These are phyloP conservation scores for Cepphus grylle DNA, from an alignment of 2,113 vertebrate species.

Conservation along the genomic window DNA sequence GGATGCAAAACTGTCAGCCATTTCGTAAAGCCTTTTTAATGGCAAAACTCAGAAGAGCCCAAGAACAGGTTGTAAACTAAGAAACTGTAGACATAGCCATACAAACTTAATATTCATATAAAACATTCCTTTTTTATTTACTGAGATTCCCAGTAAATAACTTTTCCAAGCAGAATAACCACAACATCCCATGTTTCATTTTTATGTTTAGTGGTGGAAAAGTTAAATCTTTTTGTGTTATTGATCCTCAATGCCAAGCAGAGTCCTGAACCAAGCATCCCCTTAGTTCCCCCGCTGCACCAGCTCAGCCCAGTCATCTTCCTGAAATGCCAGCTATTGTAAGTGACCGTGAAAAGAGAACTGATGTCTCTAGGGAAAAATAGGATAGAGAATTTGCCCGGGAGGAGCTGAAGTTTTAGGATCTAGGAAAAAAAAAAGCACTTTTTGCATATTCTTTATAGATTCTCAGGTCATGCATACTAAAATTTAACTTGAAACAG, in stretches of 20 bases:
- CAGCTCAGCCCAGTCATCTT: neutral
- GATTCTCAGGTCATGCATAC: neutral
- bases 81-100: neutral
- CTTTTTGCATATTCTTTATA: neutral
- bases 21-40: neutral
- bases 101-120: neutral
- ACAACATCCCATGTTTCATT: slow-evolving; percentile 49
- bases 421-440: neutral
- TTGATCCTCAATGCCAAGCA: slow-evolving; percentile 40
- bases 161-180: slow-evolving; percentile 42
- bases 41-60: neutral
- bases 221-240: slow-evolving; percentile 51
- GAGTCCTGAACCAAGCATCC: neutral
- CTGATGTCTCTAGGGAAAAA: neutral
- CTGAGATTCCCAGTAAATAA: slow-evolving; percentile 61
- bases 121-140: slow-evolving; percentile 66
- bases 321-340: neutral
- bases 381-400: neutral
- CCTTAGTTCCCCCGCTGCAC: neutral
- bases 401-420: neutral
- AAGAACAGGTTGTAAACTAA: neutral
- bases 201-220: slow-evolving; percentile 34
- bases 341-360: neutral
- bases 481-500: neutral
- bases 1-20: slow-evolving; percentile 4